A percentile compares a stretch with the other conserved stretches of the same genome.
Evolutionary conservation across 23 tunicate species (phyloP).

Genomic region (Trididemnum nubilum): DNA sequence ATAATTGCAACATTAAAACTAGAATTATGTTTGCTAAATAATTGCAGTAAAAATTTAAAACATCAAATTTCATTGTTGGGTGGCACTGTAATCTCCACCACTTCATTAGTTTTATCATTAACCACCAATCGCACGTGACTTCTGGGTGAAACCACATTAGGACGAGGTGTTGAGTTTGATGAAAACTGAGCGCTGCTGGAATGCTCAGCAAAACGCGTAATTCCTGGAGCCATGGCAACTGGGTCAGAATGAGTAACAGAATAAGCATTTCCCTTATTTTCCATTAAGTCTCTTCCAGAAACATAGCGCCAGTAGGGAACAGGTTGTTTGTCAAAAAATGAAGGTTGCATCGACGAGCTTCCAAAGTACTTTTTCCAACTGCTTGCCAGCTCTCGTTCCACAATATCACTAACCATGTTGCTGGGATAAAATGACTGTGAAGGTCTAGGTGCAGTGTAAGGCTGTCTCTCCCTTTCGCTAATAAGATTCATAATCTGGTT

Average conservation of each 20-base stretch:
- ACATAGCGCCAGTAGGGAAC: conserved; percentile 55
- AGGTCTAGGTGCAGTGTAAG: conserved; percentile 7
- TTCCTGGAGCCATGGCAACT: not conserved
- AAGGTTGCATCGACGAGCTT: not conserved
- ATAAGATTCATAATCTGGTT: conserved; percentile 61
- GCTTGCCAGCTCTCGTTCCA: conserved; percentile 37
- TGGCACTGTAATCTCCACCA: conserved; percentile 41
- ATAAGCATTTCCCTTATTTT: conserved; percentile 14
- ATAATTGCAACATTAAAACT: no score
- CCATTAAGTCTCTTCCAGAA: conserved; percentile 70
- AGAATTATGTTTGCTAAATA: no score
- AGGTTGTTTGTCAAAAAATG: conserved; percentile 12
- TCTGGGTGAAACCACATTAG: conserved; percentile 29
- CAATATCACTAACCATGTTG: conserved; percentile 37
- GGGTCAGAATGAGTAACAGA: not conserved
- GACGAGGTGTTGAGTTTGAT: not conserved
- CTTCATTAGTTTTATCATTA: conserved; percentile 62
- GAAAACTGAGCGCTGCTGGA: not conserved
- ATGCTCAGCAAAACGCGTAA: not conserved
- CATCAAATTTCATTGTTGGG: not conserved
- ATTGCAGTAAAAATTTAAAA: no score
- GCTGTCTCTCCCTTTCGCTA: conserved; percentile 24
- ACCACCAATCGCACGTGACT: conserved; percentile 51
- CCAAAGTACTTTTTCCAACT: conserved; percentile 47
- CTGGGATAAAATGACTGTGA: conserved; percentile 3